Conservation (phyloP, 2,113 vertebrate species). For the Heloderma charlesbogerti region DNA sequence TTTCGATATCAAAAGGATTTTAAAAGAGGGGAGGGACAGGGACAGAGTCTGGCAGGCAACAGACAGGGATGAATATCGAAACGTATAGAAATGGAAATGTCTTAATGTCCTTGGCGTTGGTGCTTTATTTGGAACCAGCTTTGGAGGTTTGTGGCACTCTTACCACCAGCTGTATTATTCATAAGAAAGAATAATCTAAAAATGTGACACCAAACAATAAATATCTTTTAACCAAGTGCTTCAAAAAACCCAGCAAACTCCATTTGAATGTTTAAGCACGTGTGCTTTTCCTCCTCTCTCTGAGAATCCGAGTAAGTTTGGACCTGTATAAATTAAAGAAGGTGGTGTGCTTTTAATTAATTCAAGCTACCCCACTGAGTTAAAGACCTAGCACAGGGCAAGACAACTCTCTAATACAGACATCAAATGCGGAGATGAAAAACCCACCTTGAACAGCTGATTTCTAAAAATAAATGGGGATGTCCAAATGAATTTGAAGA, state of each 20-base stretch:
- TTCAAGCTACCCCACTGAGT: conserved; percentile 7
- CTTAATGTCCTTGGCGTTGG: conserved; percentile 14
- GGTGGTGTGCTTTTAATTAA: conserved; percentile 8
- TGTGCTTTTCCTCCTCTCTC: neutral
- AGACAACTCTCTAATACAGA: neutral
- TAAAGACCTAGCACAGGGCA: conserved; percentile 2
- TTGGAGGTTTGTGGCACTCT: neutral
- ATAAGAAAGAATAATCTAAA: neutral
- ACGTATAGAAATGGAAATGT: conserved; percentile 4
- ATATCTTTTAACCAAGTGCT: conserved; percentile 38
- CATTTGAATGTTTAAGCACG: conserved; percentile 20
- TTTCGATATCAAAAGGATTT: neutral
- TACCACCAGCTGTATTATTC: fast-evolving
- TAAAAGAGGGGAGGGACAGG: neutral
- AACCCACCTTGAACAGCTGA: neutral
- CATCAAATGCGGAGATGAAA: neutral
- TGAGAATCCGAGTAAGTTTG: neutral
- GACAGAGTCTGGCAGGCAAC: neutral
- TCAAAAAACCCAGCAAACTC: neutral
- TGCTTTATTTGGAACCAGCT: conserved; percentile 2
- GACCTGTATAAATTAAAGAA: neutral
- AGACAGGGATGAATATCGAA: neutral
- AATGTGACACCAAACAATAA: conserved; percentile 6
- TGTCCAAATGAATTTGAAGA: conserved; percentile 21
- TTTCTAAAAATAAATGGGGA: conserved; percentile 9